Evolutionary conservation across 2,113 vertebrate species (phyloP), one percentile per base, ranked within the genome.

Genomic region (Carassius carassius): DNA sequence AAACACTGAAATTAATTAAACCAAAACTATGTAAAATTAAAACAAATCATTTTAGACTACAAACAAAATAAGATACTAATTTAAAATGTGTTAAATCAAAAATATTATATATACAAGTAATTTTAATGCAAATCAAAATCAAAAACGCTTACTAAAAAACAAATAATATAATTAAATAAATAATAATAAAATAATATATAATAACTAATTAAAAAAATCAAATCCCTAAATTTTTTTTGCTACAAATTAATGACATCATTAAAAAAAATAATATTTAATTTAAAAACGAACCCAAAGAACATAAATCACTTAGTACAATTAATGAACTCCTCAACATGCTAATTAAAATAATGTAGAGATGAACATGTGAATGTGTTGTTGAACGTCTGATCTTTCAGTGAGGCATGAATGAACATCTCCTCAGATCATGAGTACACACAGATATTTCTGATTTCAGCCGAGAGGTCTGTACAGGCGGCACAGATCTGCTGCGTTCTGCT

Each of bases 401-500:
- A n/a, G n/a, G n/a, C n/a, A n/a, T n/a, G n/a, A n/a, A n/a, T n/a
- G 5, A 3, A 9, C 0, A 4, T 67, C 65, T 69, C 65, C 3
- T 74, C 72, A 74, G 72, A 21, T 74, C 21, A 8, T 74, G 72
- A 4, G 12, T 9, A 6, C 41, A 47, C 8, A 74, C 72, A 44
- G 41, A 51, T 25, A 37, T 70, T 21, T 70, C 67, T 70, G 8
- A 19, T 21, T 7, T 19, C 63, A 67, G 67, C 67, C 19, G 67
- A 70, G 67, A n/a, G 29, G 35, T n/a, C 10, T 72, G 69, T 72
- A 19, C 5, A 37, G 35, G 44, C 10, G 29, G 35, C 78, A 25
- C 5, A 83, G 86, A 88, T 84, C 79, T 87, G 67, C 14, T 51
- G 23, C 49, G 73, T 32, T 75, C 51, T 32, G 25, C 35, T 35